A percentile compares a stretch with the other conserved stretches of the same genome.
Conservation (phyloP, 2,113 vertebrate genomes). For the Lamprologus tigripictilis region DNA sequence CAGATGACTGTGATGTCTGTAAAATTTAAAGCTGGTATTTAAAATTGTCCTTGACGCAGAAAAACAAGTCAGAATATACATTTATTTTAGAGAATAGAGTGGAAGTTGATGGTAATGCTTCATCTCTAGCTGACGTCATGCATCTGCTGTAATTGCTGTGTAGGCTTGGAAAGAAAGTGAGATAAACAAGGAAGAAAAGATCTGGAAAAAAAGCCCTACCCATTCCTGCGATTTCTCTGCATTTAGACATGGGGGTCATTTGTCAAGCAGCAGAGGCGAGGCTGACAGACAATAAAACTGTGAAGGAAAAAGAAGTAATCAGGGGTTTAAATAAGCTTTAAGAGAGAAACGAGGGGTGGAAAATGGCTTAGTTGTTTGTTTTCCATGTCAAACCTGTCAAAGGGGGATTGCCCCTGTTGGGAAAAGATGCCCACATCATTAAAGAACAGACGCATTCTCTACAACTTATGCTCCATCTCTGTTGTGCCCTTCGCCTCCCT, state of each 20-base stretch:
- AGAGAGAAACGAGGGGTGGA: background rate
- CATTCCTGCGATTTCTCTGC: background rate
- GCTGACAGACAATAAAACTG: background rate
- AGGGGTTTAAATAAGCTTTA: conserved; percentile 6
- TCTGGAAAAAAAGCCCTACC: background rate
- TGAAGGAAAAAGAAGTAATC: background rate
- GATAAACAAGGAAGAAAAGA: background rate
- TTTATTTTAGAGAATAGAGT: background rate
- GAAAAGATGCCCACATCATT: conserved; percentile 23
- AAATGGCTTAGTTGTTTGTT: conserved; percentile 17
- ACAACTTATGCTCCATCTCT: background rate
- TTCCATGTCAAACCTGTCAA: conserved; percentile 7
- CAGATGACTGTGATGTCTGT: background rate
- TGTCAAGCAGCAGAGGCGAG: background rate
- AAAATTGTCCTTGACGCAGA: background rate
- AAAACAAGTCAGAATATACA: background rate
- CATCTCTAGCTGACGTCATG: background rate
- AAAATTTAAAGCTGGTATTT: background rate
- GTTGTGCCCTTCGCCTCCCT: background rate
- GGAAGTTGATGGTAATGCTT: background rate
- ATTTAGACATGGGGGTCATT: background rate
- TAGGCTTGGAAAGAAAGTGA: background rate
- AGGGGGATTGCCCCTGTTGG: background rate
- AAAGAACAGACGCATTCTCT: conserved; percentile 14
- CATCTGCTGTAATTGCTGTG: background rate